Percentiles rank a stretch among this genome's conserved stretches.
Evolutionary conservation across 92 coral and sea anemone genomes (phyloP).

Genomic region (Parazoanthus swiftii): DNA sequence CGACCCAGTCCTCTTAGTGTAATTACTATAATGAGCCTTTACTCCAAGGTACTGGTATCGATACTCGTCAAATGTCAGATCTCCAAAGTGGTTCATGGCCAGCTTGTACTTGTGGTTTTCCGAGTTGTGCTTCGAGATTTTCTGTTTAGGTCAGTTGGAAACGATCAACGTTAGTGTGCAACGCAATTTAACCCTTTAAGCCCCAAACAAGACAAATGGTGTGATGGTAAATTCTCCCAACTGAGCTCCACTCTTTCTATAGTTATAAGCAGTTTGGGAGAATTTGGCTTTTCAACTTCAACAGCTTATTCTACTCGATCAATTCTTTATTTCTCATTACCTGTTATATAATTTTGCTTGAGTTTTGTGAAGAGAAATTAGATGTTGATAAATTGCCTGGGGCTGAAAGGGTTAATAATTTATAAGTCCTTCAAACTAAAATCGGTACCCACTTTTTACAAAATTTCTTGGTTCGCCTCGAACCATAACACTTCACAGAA

Average conservation of each 20-base stretch:
- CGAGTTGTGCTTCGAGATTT: conserved; percentile 74
- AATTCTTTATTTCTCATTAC: no score
- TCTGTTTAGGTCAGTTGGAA: conserved; percentile 38
- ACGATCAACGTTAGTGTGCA: not conserved
- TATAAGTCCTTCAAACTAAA: no score
- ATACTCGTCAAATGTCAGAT: conserved; percentile 78
- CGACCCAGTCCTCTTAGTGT: conserved; percentile 36
- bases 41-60: conserved; percentile 70
- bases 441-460: not conserved
- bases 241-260: no score
- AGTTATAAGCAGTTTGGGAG: no score
- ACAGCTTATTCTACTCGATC: no score
- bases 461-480: not conserved
- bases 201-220: no score
- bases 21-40: not conserved
- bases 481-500: not conserved
- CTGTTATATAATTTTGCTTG: no score
- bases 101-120: conserved; percentile 63
- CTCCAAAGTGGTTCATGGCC: conserved; percentile 92
- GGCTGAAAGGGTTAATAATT: no score
- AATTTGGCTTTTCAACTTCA: no score
- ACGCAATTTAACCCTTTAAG: not conserved
- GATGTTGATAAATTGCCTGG: no score
- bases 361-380: no score
- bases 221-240: no score